phyloP scores from a whole-genome alignment of 2,113 vertebrate species.

The Phycodurus eques region DNA sequence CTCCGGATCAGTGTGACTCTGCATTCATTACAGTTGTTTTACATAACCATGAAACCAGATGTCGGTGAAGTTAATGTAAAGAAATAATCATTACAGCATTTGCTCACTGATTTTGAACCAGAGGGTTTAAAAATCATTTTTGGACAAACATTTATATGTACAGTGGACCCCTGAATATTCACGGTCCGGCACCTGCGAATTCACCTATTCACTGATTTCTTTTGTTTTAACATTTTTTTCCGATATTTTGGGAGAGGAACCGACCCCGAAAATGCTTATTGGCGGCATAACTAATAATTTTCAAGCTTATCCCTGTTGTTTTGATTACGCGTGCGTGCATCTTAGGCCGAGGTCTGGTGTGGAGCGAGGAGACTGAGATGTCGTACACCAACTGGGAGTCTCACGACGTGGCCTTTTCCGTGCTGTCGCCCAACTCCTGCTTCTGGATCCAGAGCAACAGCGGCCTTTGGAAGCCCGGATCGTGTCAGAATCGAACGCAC shows the following conservation, averaged over 20 bases:
- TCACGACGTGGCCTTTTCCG: slow-evolving; percentile 82
- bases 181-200: too few relatives aligned
- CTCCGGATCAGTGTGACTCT: not conserved
- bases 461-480: slow-evolving; percentile 85
- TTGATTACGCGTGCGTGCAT: not conserved
- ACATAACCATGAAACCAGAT: slow-evolving; percentile 3
- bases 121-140: not conserved
- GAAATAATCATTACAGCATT: not conserved
- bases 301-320: too few relatives aligned
- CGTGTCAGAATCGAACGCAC: slow-evolving; percentile 88
- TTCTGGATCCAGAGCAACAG: slow-evolving; percentile 97
- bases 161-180: too few relatives aligned
- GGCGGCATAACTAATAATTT: too few relatives aligned
- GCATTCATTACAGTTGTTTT: not conserved
- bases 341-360: slow-evolving; percentile 83
- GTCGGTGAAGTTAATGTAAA: not conserved
- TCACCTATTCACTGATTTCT: too few relatives aligned
- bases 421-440: slow-evolving; percentile 92
- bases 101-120: not conserved
- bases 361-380: slow-evolving; percentile 83
- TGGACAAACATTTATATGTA: too few relatives aligned
- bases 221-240: too few relatives aligned
- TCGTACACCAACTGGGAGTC: slow-evolving; percentile 93
- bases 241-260: too few relatives aligned
- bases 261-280: too few relatives aligned